phyloP scores from a whole-genome alignment of 2,888 invertebrate species.

The Rutpela maculata region DNA sequence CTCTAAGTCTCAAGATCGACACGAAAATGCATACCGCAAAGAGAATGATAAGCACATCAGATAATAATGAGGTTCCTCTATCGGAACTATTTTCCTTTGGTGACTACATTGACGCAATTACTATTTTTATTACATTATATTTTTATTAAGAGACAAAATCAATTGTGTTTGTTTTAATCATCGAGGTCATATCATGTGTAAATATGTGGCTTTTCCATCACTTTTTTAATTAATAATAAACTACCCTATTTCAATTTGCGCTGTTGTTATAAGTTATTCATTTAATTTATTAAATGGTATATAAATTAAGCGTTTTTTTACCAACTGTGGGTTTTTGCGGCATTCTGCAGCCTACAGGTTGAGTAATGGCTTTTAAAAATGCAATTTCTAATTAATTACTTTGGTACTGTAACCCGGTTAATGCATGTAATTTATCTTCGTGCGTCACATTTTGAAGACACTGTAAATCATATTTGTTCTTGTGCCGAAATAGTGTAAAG shows the following conservation, averaged over 20 bases:
- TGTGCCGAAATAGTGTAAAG: background rate
- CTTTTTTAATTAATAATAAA: background rate
- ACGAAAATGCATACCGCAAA: no score
- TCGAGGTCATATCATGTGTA: no score
- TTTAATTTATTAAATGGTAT: slow-evolving; percentile 4
- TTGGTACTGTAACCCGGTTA: background rate
- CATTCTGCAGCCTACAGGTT: background rate
- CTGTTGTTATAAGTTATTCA: background rate
- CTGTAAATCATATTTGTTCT: background rate
- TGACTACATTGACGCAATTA: no score
- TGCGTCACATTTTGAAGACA: background rate
- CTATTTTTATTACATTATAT: no score
- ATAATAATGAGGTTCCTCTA: no score
- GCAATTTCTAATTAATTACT: slow-evolving; percentile 7
- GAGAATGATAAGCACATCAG: no score
- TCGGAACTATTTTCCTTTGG: no score
- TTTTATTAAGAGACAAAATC: background rate
- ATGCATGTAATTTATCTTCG: slow-evolving; percentile 4
- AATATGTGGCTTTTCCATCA: background rate
- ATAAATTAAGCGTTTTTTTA: background rate
- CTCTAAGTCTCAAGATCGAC: no score
- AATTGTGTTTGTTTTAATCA: background rate
- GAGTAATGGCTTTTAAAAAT: slow-evolving; percentile 1
- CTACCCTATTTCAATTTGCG: background rate
- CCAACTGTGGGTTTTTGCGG: background rate